These are phyloP conservation scores for Agelaius phoeniceus DNA, from an alignment of 2,113 vertebrate genomes.

Conservation along the genomic window DNA sequence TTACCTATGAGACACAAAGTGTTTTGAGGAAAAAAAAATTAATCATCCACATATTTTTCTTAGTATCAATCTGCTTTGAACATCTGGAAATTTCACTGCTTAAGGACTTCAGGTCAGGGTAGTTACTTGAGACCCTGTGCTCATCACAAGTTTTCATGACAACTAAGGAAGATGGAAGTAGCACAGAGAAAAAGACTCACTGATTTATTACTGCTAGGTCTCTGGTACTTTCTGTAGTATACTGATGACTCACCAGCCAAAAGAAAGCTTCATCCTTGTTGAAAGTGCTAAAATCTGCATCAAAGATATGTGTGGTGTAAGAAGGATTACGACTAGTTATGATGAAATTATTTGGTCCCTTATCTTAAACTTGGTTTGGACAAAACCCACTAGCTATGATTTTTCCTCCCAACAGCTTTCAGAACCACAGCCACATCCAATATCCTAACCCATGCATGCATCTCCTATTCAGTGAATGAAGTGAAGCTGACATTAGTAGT, in stretches of 20 bases:
- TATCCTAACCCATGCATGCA: neutral
- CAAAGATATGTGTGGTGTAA: neutral
- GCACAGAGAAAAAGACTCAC: neutral
- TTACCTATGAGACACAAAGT: neutral
- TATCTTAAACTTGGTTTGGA: neutral
- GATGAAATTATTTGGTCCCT: neutral
- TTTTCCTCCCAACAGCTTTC: neutral
- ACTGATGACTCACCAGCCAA: neutral
- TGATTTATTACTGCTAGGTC: neutral
- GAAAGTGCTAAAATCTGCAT: neutral
- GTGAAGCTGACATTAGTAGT: neutral
- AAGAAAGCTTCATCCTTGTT: neutral
- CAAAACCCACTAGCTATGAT: neutral
- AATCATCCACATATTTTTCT: neutral
- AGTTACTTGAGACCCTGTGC: neutral
- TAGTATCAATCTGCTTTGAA: neutral
- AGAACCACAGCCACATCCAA: neutral
- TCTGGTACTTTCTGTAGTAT: neutral
- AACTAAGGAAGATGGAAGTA: neutral
- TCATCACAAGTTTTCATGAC: neutral
- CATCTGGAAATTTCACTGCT: neutral
- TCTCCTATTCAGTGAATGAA: neutral
- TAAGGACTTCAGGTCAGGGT: neutral
- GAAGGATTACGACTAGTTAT: neutral
- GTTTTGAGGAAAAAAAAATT: neutral